phyloP scores from a whole-genome alignment of 2,113 vertebrate genomes.

The Dromiciops gliroides region DNA sequence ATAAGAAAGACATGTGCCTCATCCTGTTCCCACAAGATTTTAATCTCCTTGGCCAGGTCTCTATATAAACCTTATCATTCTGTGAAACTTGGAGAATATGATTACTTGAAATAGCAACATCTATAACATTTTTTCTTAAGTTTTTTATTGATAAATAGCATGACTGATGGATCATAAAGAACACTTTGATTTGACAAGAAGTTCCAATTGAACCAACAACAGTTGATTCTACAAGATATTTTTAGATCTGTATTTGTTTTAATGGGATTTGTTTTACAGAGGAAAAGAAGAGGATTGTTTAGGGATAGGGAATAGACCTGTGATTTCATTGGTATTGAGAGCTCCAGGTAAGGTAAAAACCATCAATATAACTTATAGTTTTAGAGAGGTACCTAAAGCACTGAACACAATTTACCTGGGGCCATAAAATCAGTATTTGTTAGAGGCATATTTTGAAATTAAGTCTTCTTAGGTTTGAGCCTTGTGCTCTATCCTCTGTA shows the following conservation, averaged over 20 bases:
- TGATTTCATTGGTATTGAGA: not conserved
- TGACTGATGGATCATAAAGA: not conserved
- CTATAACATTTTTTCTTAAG: not conserved
- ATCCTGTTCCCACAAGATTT: not conserved
- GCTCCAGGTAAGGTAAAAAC: not conserved
- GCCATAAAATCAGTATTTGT: not conserved
- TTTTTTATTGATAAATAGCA: not conserved
- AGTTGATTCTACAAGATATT: not conserved
- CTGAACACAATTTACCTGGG: not conserved
- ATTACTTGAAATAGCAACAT: not conserved
- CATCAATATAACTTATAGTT: not conserved
- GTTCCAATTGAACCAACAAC: not conserved
- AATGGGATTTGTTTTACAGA: not conserved
- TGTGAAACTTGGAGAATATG: not conserved
- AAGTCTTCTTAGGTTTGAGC: not conserved
- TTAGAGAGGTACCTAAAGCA: not conserved
- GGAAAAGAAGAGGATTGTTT: not conserved
- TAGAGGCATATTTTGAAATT: not conserved
- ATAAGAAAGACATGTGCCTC: not conserved
- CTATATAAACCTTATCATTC: not conserved
- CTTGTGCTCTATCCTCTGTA: not conserved
- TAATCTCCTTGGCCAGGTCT: not conserved
- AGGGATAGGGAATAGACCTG: not conserved
- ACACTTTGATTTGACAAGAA: not conserved
- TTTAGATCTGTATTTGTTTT: not conserved